These are phyloP conservation scores for Cyrtorhinus lividipennis DNA, from an alignment of 1,140 invertebrate genomes.

Conservation along the genomic window DNA sequence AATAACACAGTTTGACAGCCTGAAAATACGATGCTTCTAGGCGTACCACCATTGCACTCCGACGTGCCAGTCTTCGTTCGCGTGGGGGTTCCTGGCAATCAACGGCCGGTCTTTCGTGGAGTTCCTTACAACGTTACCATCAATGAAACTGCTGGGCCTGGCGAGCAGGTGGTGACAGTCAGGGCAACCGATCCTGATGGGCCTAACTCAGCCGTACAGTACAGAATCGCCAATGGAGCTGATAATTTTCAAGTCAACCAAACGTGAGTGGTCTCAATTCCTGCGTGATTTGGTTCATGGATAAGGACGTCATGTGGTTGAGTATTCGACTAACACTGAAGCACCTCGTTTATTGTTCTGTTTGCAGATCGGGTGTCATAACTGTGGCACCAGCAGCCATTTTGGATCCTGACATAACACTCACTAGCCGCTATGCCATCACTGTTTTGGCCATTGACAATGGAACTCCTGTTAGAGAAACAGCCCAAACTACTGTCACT, in stretches of 20 bases:
- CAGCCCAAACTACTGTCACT: conserved; percentile 54
- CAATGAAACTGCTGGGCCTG: conserved; percentile 48
- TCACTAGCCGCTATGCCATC: conserved; percentile 50
- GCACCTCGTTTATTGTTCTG: no score
- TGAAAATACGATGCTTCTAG: no score
- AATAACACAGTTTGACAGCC: no score
- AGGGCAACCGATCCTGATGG: conserved; percentile 61
- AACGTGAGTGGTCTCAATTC: conserved; percentile 40
- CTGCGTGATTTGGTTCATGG: no score
- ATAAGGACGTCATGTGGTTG: no score
- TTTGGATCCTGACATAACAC: conserved; percentile 48
- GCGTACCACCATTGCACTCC: conserved; percentile 43
- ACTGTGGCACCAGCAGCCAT: conserved; percentile 55
- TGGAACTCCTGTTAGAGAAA: conserved; percentile 55
- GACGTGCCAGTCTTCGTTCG: conserved; percentile 48
- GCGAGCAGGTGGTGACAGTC: conserved; percentile 53
- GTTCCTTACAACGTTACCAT: conserved; percentile 55
- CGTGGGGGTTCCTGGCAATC: conserved; percentile 61
- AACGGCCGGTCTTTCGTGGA: conserved; percentile 56
- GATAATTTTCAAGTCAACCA: conserved; percentile 67
- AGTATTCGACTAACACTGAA: no score
- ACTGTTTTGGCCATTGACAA: conserved; percentile 56
- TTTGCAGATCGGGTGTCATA: conserved; percentile 48
- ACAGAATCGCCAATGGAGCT: conserved; percentile 55
- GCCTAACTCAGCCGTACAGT: conserved; percentile 48